These are phyloP conservation scores for Phenganax marumi DNA, from an alignment of 92 coral and sea anemone species.

Conservation along the genomic window DNA sequence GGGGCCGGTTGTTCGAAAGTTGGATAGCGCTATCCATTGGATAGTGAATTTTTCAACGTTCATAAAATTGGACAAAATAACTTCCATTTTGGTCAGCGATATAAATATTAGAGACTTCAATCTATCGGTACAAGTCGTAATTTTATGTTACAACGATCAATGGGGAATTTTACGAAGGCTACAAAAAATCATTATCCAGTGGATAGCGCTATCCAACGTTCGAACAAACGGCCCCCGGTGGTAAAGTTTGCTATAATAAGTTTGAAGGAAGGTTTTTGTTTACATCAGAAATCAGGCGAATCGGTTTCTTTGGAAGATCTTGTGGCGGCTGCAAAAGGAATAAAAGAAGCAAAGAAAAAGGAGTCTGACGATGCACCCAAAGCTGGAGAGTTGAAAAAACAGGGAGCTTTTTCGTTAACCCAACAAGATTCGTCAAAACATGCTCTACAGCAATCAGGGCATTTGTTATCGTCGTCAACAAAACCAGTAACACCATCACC, in stretches of 20 bases:
- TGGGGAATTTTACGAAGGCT: no score
- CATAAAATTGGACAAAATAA: background rate
- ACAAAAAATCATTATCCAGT: no score
- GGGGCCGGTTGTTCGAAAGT: no score
- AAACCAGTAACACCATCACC: background rate
- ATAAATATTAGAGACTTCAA: no score
- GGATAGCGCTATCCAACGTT: no score
- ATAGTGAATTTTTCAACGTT: no score
- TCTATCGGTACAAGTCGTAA: no score
- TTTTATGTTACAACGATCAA: no score
- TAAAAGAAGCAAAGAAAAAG: conserved; percentile 8
- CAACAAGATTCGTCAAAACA: background rate
- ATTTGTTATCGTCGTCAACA: background rate
- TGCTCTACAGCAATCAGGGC: background rate
- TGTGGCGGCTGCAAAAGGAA: conserved; percentile 5
- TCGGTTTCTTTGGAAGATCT: conserved; percentile 28
- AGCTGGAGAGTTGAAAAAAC: background rate
- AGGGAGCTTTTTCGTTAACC: background rate
- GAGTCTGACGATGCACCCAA: background rate
- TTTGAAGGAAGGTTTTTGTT: background rate
- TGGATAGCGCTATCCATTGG: no score
- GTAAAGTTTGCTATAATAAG: background rate
- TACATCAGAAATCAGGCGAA: conserved; percentile 18
- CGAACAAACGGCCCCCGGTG: background rate
- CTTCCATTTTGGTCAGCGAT: no score